A percentile compares a stretch with the other conserved stretches of the same genome.
Conservation (phyloP, 2,113 vertebrate species). For the Oxyura jamaicensis region DNA sequence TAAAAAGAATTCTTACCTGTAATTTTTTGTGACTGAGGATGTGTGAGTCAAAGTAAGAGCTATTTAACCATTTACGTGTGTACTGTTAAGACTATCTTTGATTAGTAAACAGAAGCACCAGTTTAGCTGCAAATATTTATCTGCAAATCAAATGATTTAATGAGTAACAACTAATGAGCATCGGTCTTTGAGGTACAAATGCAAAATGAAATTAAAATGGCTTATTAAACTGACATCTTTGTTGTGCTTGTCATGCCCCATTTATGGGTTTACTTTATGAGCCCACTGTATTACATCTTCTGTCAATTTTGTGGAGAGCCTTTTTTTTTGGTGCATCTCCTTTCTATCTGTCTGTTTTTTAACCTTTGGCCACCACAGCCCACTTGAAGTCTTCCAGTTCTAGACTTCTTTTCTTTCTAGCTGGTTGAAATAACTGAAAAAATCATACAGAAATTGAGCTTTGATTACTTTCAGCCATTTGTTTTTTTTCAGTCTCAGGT, state of each 20-base stretch:
- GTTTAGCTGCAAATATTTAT: not conserved
- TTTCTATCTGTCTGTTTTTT: not conserved
- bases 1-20: not conserved
- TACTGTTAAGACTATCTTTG: not conserved
- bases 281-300: not conserved
- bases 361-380: not conserved
- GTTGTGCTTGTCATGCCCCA: not conserved
- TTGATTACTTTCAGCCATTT: not conserved
- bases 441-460: not conserved
- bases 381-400: not conserved
- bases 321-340: not conserved
- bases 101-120: not conserved
- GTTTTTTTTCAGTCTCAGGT: not conserved
- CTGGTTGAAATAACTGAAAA: not conserved
- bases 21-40: not conserved
- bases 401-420: not conserved
- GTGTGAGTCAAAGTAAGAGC: not conserved
- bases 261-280: not conserved
- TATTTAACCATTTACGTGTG: not conserved
- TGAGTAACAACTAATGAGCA: not conserved
- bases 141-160: not conserved
- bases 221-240: not conserved
- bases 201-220: not conserved
- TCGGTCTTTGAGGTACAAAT: not conserved
- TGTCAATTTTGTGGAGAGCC: not conserved